Evolutionary conservation across 2,113 vertebrate species (phyloP).

Genomic region (Malurus alboscapulatus): DNA sequence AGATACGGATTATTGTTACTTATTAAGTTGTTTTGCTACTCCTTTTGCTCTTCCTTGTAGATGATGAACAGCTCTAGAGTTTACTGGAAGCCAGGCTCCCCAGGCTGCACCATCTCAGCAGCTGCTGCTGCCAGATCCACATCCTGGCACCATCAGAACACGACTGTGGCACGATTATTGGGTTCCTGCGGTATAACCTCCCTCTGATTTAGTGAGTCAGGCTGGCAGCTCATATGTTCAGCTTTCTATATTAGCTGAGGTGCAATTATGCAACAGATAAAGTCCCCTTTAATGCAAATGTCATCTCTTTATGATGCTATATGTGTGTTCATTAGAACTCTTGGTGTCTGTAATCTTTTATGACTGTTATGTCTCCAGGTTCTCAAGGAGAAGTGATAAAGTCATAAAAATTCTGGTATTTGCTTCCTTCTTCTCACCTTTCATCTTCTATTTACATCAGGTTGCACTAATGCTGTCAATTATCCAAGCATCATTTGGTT

Average conservation of each 20-base stretch:
- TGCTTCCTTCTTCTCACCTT: conserved; percentile 35
- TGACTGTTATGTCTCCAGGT: neutral
- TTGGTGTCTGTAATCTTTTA: neutral
- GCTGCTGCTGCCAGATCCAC: neutral
- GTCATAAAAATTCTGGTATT: conserved; percentile 19
- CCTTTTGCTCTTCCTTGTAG: neutral
- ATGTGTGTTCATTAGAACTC: neutral
- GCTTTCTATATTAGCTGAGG: neutral
- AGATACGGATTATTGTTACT: neutral
- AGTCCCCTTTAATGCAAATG: conserved; percentile 9
- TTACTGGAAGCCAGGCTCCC: neutral
- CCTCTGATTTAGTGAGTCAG: conserved; percentile 1
- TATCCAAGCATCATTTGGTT: conserved; percentile 24
- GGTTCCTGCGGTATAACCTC: neutral
- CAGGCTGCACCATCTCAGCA: neutral
- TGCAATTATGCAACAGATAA: conserved; percentile 6
- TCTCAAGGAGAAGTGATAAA: conserved; percentile 24
- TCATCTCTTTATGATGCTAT: neutral
- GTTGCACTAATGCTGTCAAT: conserved; percentile 43
- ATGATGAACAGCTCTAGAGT: neutral
- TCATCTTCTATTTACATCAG: conserved; percentile 4
- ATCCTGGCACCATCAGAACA: neutral
- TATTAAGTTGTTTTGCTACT: neutral
- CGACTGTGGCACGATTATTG: accelerated
- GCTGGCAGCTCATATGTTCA: neutral